Base-by-base conservation (phyloP, 2,113 vertebrate species). In the Tragelaphus imberbis region DNA sequence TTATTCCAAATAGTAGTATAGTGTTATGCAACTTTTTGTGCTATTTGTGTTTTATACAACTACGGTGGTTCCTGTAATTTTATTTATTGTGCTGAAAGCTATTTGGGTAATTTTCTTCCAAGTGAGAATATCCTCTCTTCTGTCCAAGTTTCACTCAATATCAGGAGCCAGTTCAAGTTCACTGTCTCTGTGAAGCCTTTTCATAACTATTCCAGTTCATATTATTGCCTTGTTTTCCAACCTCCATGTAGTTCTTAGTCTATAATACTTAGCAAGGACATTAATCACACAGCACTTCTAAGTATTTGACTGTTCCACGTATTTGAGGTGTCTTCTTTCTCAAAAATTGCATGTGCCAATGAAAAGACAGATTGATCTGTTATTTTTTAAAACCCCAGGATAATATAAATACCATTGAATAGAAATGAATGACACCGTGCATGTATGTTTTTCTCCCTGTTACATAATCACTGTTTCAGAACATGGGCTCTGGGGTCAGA, bases 301-400 rank as follows among this genome's bases (percentile, higher is more conserved):
- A 79, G 77, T 77, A 61, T 65, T 88, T 86, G 77, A 84, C 30
- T 40, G 12, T 89, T 84, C 23, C 56, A 89, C 13, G n/a, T 84
- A 79, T 47, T 86, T 94, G n/a, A 56, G 85, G 16, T 56, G 10
- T 61, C 65, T 71, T 96, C 47, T 89, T 85, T 94, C 23, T 53
- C 47, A 95, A 94, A 94, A 88, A 63, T 40, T 93, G 2, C 71
- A 80, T 36, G 40, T 91, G 61, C 40, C 55, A 86, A 13, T 80
- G 84, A 95, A 97, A 95, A 95, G 75, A 47, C 11, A 58, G 71
- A 81, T 82, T 91, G 23, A 47, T 82, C 21, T 88, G 61, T 53
- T 93, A 71, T 79, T 97, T 95, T 95, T 92, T 59, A 3, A 91
- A 90, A 96, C 90, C 15, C 25, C 56, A 84, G 40, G 96, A 94